Evolutionary conservation across 2,888 invertebrate genomes (phyloP).

Genomic region (Cheilosia variabilis): DNA sequence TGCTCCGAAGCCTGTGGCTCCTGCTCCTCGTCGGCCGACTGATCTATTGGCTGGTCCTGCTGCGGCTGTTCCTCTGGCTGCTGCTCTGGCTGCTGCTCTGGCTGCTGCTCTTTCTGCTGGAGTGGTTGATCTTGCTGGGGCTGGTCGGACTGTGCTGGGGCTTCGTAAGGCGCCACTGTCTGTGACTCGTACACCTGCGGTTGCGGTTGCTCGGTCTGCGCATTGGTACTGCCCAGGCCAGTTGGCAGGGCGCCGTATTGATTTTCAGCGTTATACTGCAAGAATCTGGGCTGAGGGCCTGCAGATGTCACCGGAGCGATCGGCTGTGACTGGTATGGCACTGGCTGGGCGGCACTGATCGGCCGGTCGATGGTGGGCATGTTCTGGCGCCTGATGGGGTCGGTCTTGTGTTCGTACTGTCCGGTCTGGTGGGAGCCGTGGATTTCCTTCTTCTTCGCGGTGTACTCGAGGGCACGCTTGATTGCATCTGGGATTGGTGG

Average conservation of each 20-base stretch:
- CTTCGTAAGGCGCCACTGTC: constrained; percentile 4
- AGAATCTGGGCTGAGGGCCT: constrained; percentile 46
- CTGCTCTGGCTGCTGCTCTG: neutral
- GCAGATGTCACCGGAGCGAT: constrained; percentile 14
- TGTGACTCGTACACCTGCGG: constrained; percentile 6
- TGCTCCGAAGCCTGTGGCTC: constrained; percentile 46
- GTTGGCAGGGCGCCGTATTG: constrained; percentile 49
- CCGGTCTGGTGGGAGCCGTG: constrained; percentile 53
- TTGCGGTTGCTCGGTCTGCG: constrained; percentile 6
- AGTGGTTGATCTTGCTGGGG: constrained; percentile 16
- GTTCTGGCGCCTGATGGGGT: constrained; percentile 46
- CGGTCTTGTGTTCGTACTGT: constrained; percentile 50
- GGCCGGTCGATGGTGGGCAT: constrained; percentile 63
- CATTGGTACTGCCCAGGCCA: constrained; percentile 10
- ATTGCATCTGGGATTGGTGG: constrained; percentile 90
- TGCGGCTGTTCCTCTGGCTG: constrained; percentile 2
- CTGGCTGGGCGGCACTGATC: neutral
- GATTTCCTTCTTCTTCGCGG: constrained; percentile 84
- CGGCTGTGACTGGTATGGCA: neutral
- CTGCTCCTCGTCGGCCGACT: neutral
- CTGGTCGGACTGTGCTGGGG: constrained; percentile 9
- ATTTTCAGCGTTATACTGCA: constrained; percentile 38
- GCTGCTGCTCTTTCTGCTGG: neutral
- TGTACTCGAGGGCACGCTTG: constrained; percentile 88
- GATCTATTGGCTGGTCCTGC: neutral